Base-by-base conservation (phyloP, 2,797 vertebrate genomes). In the Alauda arvensis region DNA sequence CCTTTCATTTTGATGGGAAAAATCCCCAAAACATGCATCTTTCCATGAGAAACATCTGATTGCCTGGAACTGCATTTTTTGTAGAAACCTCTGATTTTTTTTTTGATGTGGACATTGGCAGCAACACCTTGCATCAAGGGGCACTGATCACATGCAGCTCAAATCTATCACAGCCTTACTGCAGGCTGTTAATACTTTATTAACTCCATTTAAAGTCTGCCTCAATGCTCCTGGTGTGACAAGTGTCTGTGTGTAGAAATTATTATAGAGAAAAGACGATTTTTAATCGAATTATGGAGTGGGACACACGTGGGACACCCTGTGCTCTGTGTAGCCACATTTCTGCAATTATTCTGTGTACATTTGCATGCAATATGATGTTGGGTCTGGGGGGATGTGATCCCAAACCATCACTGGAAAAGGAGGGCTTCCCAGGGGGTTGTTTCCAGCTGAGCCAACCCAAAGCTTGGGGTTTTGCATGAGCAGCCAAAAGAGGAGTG, bases 181-280 rank as follows among this genome's bases (percentile, higher is more conserved):
- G 87, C 70, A 68, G 77, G 63, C 67, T 85, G 51, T 87, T 84
- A 87, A 86, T 87, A 84, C 77, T 93, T 95, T 87, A 93, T 92
- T 83, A 93, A 88, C 83, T 92, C 77, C 29, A 9, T 77, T 89
- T 89, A 86, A 90, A 93, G 89, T 89, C 83, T 67, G 33, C 42
- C n/a, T 76, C 81, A 90, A 63, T 40, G 67, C 57, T 79, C 71
- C 75, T 31, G 8, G 57, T 68, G 76, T 82, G 77, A 57, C 71
- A 40, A 90, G 80, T 16, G 60, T 39, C 61, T 87, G 62, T 59
- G 67, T 3, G 0, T 53, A 51, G 80, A 77, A 94, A 84, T 93
- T 53, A 56, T 45, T 37, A 59, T n/a, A n/a, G n/a, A 63, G 83
- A 52, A 84, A 81, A 85, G 67, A 39, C 1, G 1, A 3, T 63